Conservation (phyloP, 2,888 invertebrate species). For the Chrysina gloriosa region DNA sequence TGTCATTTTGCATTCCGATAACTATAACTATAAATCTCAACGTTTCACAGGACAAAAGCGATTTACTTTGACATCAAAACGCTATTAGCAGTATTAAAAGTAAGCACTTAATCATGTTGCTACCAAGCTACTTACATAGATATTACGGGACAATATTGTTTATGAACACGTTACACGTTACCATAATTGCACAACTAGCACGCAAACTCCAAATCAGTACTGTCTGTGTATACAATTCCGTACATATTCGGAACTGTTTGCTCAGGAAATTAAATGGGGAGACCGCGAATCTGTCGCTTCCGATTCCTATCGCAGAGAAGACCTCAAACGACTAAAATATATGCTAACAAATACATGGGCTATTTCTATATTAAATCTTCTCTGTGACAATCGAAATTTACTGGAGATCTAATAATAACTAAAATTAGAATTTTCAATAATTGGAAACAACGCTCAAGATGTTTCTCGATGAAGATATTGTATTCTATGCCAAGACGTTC, state of each 20-base stretch:
- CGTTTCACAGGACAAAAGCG: no score
- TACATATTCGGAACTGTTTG: conserved; percentile 5
- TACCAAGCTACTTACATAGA: conserved; percentile 4
- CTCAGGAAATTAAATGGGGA: conserved; percentile 37
- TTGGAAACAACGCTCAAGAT: background rate
- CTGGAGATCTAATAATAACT: no score
- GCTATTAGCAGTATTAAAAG: no score
- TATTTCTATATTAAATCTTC: background rate
- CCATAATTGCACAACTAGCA: conserved; percentile 16
- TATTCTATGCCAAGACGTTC: no score
- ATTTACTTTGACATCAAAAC: no score
- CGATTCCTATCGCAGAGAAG: conserved; percentile 27
- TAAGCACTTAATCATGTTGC: conserved; percentile 10
- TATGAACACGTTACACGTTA: background rate
- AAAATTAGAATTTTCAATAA: background rate
- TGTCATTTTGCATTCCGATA: no score
- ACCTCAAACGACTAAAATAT: conserved; percentile 24
- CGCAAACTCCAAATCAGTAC: background rate
- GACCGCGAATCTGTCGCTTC: conserved; percentile 38
- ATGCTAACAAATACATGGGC: background rate
- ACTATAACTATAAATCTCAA: no score
- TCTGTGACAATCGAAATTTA: no score
- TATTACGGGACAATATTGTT: background rate
- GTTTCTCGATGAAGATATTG: background rate
- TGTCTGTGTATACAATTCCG: background rate